A percentile compares a stretch with the other conserved stretches of the same genome.
Conservation (phyloP, 2,797 vertebrate species). For the Furcifer pardalis region DNA sequence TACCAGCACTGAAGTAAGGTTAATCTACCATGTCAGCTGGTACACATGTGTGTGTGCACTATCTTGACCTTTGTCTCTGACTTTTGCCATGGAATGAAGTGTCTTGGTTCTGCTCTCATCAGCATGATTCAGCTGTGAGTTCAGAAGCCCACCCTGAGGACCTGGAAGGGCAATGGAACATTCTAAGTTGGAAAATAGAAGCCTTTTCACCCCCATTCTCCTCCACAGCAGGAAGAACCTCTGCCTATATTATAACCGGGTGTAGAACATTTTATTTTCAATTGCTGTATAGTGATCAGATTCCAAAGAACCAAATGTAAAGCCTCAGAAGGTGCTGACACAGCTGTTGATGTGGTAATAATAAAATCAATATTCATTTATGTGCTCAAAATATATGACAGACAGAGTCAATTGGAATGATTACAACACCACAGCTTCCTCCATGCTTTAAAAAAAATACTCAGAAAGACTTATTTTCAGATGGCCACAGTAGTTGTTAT, state of each 20-base stretch:
- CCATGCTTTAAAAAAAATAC: constrained; percentile 17
- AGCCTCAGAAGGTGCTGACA: constrained; percentile 40
- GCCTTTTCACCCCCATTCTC: too few species aligned
- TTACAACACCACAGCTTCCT: constrained; percentile 36
- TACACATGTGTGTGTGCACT: too few species aligned
- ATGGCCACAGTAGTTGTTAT: constrained; percentile 47
- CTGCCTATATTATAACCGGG: not conserved
- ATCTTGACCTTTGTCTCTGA: too few species aligned
- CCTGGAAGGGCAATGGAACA: not conserved
- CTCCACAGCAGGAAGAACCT: not conserved
- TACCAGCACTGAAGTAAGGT: too few species aligned
- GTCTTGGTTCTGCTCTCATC: too few species aligned
- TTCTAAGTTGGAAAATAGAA: not conserved
- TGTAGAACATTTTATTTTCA: constrained; percentile 37
- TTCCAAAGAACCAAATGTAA: constrained; percentile 26
- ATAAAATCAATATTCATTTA: constrained; percentile 63
- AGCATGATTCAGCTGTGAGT: too few species aligned
- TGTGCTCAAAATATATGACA: constrained; percentile 60
- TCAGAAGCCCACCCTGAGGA: not conserved
- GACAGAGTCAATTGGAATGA: constrained; percentile 48
- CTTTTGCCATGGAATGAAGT: too few species aligned
- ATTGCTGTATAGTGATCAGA: constrained; percentile 15
- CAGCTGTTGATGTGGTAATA: constrained; percentile 43
- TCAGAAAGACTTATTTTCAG: constrained; percentile 16
- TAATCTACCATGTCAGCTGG: too few species aligned